A percentile compares a stretch with the other conserved stretches of the same genome.
Conservation (phyloP, 2,888 invertebrate species). For the Tuberolachnus salignus region DNA sequence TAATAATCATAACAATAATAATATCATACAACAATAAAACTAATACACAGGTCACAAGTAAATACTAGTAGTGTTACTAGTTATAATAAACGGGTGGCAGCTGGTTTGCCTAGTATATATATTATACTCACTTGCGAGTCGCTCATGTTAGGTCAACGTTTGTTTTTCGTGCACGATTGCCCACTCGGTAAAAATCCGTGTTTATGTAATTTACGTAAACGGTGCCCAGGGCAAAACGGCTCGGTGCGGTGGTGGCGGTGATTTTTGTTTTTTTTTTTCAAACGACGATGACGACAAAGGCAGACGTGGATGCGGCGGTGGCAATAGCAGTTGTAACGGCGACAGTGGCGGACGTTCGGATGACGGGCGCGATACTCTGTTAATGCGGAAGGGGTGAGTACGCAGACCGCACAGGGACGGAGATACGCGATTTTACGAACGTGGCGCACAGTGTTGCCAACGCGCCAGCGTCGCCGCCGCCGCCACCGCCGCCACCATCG, state of each 20-base stretch:
- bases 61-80: neutral
- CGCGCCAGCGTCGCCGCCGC: neutral
- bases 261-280: no score
- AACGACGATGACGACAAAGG: neutral
- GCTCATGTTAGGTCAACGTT: conserved; percentile 55
- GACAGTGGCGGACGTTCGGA: conserved; percentile 40
- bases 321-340: neutral
- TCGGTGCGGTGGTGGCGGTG: neutral
- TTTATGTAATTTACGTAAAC: conserved; percentile 54
- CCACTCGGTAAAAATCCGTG: conserved; percentile 55
- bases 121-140: conserved; percentile 52
- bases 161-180: conserved; percentile 44
- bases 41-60: no score
- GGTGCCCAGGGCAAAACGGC: conserved; percentile 47
- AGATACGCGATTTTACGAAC: conserved; percentile 24
- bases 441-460: conserved; percentile 41
- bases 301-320: neutral
- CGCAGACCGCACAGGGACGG: neutral
- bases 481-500: no score
- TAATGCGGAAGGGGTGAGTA: conserved; percentile 33
- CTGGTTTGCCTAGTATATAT: neutral
- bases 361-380: conserved; percentile 39
- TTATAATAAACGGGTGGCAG: no score
- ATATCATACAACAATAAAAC: no score
- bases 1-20: no score